Base-by-base conservation (phyloP, 2,113 vertebrate genomes). In the Ranitomeya imitator region DNA sequence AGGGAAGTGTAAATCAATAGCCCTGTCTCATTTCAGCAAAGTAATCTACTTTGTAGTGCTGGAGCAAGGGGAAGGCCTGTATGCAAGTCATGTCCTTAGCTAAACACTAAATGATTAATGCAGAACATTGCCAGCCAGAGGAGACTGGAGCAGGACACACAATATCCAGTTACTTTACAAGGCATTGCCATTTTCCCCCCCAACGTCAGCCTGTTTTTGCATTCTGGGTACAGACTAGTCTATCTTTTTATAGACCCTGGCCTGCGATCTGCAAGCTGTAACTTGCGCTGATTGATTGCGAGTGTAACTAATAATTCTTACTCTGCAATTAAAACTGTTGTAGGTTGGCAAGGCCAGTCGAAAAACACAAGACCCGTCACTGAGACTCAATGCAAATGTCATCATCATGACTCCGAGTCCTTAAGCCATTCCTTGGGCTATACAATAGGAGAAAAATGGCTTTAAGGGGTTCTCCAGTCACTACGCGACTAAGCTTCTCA, bases 71-170 rank as follows among this genome's bases (percentile, higher is more conserved):
- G 13, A 86, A 0, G 61, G 21, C 55, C 92, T 91, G 26, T 65
- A 69, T 8, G 51, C 60, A 89, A 89, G 65, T 4, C 45, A 31
- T 21, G 45, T 52, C 89, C 59, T 86, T 89, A 77, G 3, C 21
- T 90, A 80, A 15, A n/a, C 2, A 87, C 90, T 89, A 85, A 88
- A 92, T 85, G 76, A 90, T 90, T 91, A 90, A 92, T 90, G 83
- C 31, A 89, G 86, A 90, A 74, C 6, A 2, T 85, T 69, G 6
- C 60, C 79, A 23, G 79, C 45, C 80, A 86, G 85, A 0, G 0
- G 0, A n/a, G 14, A 1, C 87, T 5, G 15, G 0, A 73, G 52
- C 65, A 45, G 63, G 69, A 45, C 16, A 37, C 87, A 84, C 51
- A 83, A n/a, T 31, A 79, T 67, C 59, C 59, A 16, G 23, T 76